Base-by-base conservation (phyloP, 2,888 invertebrate species). In the Microctonus hyperodae region DNA sequence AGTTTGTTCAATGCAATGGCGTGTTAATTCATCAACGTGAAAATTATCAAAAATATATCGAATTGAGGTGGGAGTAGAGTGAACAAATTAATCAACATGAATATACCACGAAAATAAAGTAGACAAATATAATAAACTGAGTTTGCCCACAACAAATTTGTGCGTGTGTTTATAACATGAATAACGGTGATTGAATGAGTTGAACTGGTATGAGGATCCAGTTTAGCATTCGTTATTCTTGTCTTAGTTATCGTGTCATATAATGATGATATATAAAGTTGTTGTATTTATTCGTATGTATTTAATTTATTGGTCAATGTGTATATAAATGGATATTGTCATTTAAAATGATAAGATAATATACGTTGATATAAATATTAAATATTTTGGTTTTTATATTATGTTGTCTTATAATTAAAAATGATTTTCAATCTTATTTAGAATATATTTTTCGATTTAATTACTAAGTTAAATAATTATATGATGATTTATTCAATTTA, bases 171-270 rank as follows among this genome's bases (percentile, higher is more conserved):
- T 65, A 72, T 67, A 50, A 69, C 62, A 48, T 68, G 72, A 72
- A 69, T 44, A 69, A 55, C 61, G 61, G 48, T 48, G 64, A 65
- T 71, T 23, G 69, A 74, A 70, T 72, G 73, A 66, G 69, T 25
- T 51, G 59, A 13, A 72, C 53, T 69, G 50, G 55, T 55, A 62
- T 69, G 57, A 33, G 56, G 65, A 57, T 72, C 11, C 10, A 28
- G 13, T 16, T 20, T 16, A 20, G 25, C 35, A 16, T 6, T 20
- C 44, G 16, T 16, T 16, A 20, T 6, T 6, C 16, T 44, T 44
- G 44, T 44, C 44, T 44, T 16, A 16, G 44, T 44, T 13, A 37
- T 11, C n/a, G 16, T 44, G 16, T n/a, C 13, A 16, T 44, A 44
- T 40, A 40, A 60, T 51, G 60, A 61, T 22, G 44, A 61, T 68